Evolutionary conservation across 2,113 vertebrate genomes (phyloP).

Genomic region (Chloropsis cyanopogon): DNA sequence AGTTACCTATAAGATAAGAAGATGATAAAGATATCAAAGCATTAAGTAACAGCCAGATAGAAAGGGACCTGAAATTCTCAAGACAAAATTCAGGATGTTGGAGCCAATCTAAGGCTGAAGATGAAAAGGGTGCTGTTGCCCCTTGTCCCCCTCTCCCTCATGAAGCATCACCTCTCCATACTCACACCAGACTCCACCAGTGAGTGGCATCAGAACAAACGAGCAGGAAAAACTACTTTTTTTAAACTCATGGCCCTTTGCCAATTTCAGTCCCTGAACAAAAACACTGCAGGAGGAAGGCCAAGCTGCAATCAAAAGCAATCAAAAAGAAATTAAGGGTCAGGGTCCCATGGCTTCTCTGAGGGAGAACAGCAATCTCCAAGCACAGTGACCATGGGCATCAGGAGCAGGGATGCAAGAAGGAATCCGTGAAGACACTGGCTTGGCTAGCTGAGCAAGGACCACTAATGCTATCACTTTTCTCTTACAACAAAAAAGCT

Average conservation of each 20-base stretch:
- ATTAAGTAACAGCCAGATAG: conserved; percentile 27
- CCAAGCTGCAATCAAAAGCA: not conserved
- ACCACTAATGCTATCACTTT: not conserved
- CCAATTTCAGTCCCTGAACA: not conserved
- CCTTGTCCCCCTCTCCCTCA: not conserved
- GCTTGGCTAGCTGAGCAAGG: not conserved
- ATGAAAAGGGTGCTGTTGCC: not conserved
- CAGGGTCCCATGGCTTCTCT: not conserved
- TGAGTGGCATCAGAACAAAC: not conserved
- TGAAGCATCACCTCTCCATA: not conserved
- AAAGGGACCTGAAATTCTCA: not conserved
- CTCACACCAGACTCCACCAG: not conserved
- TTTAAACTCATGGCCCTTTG: not conserved
- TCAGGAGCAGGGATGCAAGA: not conserved
- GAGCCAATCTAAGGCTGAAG: not conserved
- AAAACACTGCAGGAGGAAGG: not conserved
- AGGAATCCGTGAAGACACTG: not conserved
- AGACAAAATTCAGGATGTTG: not conserved
- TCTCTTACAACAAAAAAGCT: not conserved
- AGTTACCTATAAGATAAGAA: conserved; percentile 66
- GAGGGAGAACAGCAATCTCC: not conserved
- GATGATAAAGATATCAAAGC: conserved; percentile 46
- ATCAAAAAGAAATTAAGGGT: not conserved
- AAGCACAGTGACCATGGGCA: not conserved
- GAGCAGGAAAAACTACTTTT: not conserved